phyloP scores from a whole-genome alignment of 1,140 invertebrate genomes.

The Nephotettix cincticeps region DNA sequence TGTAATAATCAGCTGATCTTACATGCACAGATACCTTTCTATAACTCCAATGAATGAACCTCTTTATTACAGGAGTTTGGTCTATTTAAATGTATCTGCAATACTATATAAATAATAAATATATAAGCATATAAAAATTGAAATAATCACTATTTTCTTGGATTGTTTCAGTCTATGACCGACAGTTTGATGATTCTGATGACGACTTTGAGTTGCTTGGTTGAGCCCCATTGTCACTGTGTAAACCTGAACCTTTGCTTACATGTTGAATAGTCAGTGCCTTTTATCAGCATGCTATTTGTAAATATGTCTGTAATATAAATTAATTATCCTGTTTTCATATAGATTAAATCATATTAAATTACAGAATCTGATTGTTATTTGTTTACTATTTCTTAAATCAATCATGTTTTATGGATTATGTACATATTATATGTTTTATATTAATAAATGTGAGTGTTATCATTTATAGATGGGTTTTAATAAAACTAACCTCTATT shows the following conservation, averaged over 20 bases:
- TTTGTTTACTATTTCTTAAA: conserved; percentile 6
- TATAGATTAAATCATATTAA: neutral
- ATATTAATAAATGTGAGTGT: neutral
- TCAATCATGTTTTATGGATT: neutral
- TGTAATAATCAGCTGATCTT: too few species aligned
- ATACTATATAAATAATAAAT: too few species aligned
- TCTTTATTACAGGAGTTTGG: too few species aligned
- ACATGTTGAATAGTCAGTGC: neutral
- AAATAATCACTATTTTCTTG: too few species aligned
- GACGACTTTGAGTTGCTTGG: conserved; percentile 60
- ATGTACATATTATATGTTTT: neutral
- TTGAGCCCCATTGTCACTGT: conserved; percentile 36
- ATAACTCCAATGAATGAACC: too few species aligned
- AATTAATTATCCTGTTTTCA: neutral
- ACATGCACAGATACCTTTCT: too few species aligned
- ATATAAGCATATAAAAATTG: too few species aligned
- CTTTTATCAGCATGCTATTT: neutral
- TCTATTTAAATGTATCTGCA: too few species aligned
- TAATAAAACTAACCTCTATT: too few species aligned
- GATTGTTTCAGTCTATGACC: conserved; percentile 24
- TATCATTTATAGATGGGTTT: neutral
- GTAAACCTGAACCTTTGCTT: neutral
- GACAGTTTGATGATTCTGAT: conserved; percentile 52
- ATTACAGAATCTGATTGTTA: neutral
- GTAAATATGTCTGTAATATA: too few species aligned